Evolutionary conservation across 2,797 vertebrate genomes (phyloP), one percentile per base, ranked within the genome.

Genomic region (Acanthurus leucopareius): DNA sequence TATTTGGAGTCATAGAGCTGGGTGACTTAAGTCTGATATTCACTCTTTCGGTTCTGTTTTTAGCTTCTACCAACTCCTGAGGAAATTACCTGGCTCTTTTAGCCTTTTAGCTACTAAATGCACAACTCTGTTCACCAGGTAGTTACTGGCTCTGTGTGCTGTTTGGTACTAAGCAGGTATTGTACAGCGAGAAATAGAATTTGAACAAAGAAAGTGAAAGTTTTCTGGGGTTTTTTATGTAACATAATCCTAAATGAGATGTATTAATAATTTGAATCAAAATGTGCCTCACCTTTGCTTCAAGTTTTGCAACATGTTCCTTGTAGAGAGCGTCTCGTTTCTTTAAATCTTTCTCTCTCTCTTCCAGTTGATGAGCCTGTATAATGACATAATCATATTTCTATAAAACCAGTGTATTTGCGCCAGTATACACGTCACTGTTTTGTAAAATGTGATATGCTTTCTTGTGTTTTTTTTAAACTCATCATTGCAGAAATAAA

Each of bases 361-460:
- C 93, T 66, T 97, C 96, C 93, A 99, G 94, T 89, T 98, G 96
- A 86, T 91, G 96, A 84, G 96, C 96, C 97, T 98, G 92, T 78
- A 52, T 0, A n/a, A 47, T 16, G 44, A 63, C n/a, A 44, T 65
- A 57, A 65, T 10, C 8, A 49, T 3, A 56, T 19, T 1, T 73
- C 20, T 13, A 42, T 42, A 8, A 62, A 60, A 59, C 14, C 14
- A 13, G 10, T 2, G 35, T 7, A n/a, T 19, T 49, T 54, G 65
- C 19, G 3, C 44, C 16, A 78, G 22, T 4, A 13, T 11, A 44
- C 10, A 25, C 13, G 13, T 68, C 5, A 56, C 25, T 0, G 1
- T 40, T 11, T 28, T 25, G 8, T 19, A 32, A 14, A 52, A 3
- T 6, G 13, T 25, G 20, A 53, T 6, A 38, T 1, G 19, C 17